Evolutionary conservation across 92 coral and sea anemone genomes (phyloP).

Genomic region (Isaurus tuberculatus): DNA sequence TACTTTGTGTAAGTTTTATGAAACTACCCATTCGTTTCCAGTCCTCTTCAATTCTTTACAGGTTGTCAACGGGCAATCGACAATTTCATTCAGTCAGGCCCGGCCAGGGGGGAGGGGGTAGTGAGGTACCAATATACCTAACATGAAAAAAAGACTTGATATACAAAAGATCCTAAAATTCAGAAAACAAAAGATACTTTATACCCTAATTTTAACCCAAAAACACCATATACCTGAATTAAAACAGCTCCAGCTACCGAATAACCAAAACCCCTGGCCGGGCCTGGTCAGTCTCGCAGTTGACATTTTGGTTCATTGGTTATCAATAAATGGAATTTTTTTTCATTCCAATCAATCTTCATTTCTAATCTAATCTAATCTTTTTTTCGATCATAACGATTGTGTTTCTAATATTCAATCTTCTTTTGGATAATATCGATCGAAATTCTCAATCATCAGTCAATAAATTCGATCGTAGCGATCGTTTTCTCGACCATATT

Average conservation of each 20-base stretch:
- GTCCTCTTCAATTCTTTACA: slow-evolving; percentile 17
- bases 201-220: too few relatives aligned
- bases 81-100: not conserved
- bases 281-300: too few relatives aligned
- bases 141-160: too few relatives aligned
- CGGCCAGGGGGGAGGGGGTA: too few relatives aligned
- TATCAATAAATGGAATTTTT: slow-evolving; percentile 2
- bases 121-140: too few relatives aligned
- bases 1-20: slow-evolving; percentile 22
- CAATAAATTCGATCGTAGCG: slow-evolving; percentile 14
- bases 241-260: too few relatives aligned
- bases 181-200: too few relatives aligned
- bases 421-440: slow-evolving; percentile 14
- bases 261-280: too few relatives aligned
- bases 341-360: not conserved
- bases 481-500: not conserved
- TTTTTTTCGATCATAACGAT: slow-evolving; percentile 25
- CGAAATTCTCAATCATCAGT: slow-evolving; percentile 19
- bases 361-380: not conserved
- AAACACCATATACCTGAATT: too few relatives aligned
- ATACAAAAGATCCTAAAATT: too few relatives aligned
- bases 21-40: slow-evolving; percentile 27
- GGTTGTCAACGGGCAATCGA: slow-evolving; percentile 10
- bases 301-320: slow-evolving; percentile 11
- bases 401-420: not conserved